Evolutionary conservation across 1,140 invertebrate genomes (phyloP).

Genomic region (Tribolium castaneum): DNA sequence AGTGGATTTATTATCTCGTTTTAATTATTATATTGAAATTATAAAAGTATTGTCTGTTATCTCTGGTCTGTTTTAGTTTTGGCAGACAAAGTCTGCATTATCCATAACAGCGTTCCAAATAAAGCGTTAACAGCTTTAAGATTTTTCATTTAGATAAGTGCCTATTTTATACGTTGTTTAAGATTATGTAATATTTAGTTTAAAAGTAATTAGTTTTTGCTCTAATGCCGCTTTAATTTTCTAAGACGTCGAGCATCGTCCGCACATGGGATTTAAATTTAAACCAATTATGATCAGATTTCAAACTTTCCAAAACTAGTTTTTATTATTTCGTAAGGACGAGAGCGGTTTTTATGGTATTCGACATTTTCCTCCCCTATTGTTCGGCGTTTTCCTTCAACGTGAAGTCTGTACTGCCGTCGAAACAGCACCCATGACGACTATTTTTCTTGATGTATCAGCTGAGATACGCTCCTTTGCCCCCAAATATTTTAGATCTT

Average conservation of each 20-base stretch:
- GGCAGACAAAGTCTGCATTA: conserved; percentile 32
- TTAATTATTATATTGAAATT: conserved; percentile 34
- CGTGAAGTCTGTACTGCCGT: conserved; percentile 41
- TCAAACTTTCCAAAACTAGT: background rate
- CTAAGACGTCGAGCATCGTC: conserved; percentile 25
- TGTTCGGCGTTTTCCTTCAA: conserved; percentile 41
- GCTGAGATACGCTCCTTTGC: conserved; percentile 46
- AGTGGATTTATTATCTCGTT: background rate
- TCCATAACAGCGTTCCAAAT: conserved; percentile 11
- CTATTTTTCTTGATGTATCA: conserved; percentile 50
- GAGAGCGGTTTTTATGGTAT: conserved; percentile 38
- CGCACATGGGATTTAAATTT: conserved; percentile 19
- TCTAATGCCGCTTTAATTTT: conserved; percentile 38
- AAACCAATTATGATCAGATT: background rate
- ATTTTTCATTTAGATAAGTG: conserved; percentile 42
- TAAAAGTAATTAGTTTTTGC: conserved; percentile 38
- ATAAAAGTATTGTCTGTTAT: conserved; percentile 10
- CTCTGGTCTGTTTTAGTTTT: conserved; percentile 22
- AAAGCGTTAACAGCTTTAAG: conserved; percentile 40
- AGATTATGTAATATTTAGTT: conserved; percentile 42
- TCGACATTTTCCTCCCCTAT: conserved; percentile 43
- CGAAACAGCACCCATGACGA: conserved; percentile 45
- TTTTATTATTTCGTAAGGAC: conserved; percentile 29
- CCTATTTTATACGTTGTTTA: conserved; percentile 36
- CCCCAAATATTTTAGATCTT: conserved; percentile 45